Conservation (phyloP, 2,888 invertebrate species). For the Caenorhabditis panamensis region DNA sequence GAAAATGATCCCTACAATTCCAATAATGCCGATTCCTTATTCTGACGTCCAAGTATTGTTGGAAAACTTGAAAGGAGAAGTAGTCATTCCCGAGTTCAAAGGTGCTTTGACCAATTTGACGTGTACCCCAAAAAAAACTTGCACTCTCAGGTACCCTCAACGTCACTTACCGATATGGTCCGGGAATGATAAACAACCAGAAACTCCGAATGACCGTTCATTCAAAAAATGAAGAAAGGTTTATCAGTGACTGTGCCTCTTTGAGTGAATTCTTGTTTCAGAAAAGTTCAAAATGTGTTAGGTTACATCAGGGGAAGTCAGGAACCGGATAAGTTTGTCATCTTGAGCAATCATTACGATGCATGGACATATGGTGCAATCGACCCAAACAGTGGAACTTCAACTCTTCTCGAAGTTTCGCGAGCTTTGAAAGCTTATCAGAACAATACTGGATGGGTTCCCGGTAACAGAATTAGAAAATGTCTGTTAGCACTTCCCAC, state of each 20-base stretch:
- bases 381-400: conserved; percentile 83
- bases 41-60: conserved; percentile 80
- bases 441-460: conserved; percentile 82
- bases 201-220: conserved; percentile 71
- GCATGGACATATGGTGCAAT: conserved; percentile 83
- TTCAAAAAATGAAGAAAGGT: conserved; percentile 69
- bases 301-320: conserved; percentile 80
- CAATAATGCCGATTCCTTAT: conserved; percentile 82
- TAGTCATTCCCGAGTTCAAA: conserved; percentile 81
- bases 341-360: conserved; percentile 84
- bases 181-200: conserved; percentile 76
- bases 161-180: conserved; percentile 82
- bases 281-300: conserved; percentile 81
- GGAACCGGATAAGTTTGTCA: conserved; percentile 83
- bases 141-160: conserved; percentile 37
- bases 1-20: conserved; percentile 81
- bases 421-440: conserved; percentile 66
- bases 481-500: background rate
- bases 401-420: conserved; percentile 83
- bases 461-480: conserved; percentile 65
- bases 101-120: conserved; percentile 5
- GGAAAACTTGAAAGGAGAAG: conserved; percentile 74
- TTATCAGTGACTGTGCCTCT: background rate
- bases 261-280: conserved; percentile 18
- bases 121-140: too few relatives aligned